Evolutionary conservation across 2,888 invertebrate species (phyloP), one percentile per base, ranked within the genome.

Genomic region (Rhyacophila evoluta): DNA sequence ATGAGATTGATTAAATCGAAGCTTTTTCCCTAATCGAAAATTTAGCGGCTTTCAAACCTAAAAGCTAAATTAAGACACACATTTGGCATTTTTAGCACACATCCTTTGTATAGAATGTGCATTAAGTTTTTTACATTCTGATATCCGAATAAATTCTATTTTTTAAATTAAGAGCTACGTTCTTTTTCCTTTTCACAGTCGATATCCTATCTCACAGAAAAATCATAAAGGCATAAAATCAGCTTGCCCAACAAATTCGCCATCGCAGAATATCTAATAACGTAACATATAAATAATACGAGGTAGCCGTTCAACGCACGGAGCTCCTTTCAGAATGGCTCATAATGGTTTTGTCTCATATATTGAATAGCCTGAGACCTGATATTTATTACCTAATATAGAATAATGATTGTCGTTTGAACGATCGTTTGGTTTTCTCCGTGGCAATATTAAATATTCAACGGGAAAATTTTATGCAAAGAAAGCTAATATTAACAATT

Each of bases 381-480:
- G 68, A 77, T 80, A 77, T 80, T 80, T 74, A 77, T 75, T 37
- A 72, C 37, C 72, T 33, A 55, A 74, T 77, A 71, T 71, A 80
- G 72, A 80, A 80, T 77, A 77, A 77, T 74, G 78, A 78, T 74
- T 55, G 55, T 77, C 72, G 73, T 77, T 77, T 73, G 69, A 77
- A 73, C 67, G 73, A 73, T 77, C 72, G 69, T 68, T 12, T 37
- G 73, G 72, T 73, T 68, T 77, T 77, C 72, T 77, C 67, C 15
- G n/a, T 71, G 77, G 27, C 72, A 37, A 73, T 77, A 77, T 78
- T 78, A 74, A 78, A 78, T 78, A 74, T 78, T 77, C 37, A 69
- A n/a, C 27, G 12, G 12, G 12, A 6, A 29, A 36, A 33, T 72
- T 72, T 72, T 72, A 72, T 72, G 36, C 36, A 36, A 33, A 33